Conservation (phyloP, 2,113 vertebrate species). For the Lethenteron reissneri region DNA sequence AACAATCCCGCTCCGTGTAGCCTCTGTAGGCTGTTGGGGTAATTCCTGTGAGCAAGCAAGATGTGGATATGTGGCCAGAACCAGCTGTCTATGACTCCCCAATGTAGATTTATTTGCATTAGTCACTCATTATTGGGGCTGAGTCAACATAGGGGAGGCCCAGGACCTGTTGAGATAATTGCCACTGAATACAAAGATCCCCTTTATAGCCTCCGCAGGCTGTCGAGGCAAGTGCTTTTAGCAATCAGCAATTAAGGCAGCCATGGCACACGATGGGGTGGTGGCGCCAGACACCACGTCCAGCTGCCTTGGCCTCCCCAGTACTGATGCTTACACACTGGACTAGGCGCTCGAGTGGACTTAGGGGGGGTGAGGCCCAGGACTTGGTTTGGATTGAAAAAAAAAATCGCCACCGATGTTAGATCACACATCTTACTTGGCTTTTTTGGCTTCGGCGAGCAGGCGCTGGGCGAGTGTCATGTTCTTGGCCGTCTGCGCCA, state of each 20-base stretch:
- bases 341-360: neutral
- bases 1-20: neutral
- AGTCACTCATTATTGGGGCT: neutral
- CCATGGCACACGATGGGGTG: neutral
- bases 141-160: neutral
- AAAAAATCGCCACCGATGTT: neutral
- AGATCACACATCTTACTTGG: conserved; percentile 20
- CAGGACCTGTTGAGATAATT: no score
- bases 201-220: neutral
- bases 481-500: conserved; percentile 28
- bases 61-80: no score
- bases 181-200: neutral
- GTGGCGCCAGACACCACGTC: no score
- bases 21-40: neutral
- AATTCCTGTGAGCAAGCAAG: neutral
- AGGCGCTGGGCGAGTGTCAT: conserved; percentile 26
- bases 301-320: neutral
- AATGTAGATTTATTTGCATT: neutral
- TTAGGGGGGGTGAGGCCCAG: neutral
- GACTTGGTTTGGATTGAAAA: conserved; percentile 5
- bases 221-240: no score
- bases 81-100: neutral
- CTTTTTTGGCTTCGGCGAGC: conserved; percentile 25
- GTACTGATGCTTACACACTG: accelerated
- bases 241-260: neutral